A percentile compares a stretch with the other conserved stretches of the same genome.
Evolutionary conservation across 1,140 invertebrate species (phyloP).

Genomic region (Drosophila kanapiae): DNA sequence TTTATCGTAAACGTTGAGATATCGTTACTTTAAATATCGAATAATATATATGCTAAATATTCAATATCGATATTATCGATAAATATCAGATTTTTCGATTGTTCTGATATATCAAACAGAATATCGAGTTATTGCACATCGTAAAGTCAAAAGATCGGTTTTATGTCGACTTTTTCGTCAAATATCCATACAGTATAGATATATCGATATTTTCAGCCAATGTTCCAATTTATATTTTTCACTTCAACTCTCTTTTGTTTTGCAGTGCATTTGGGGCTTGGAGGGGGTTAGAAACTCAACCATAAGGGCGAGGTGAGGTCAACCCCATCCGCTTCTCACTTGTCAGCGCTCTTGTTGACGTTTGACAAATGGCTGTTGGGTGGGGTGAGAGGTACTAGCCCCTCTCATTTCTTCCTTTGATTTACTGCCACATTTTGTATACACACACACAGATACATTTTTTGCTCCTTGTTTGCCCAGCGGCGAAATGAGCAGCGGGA

Average conservation of each 20-base stretch:
- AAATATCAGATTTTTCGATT: too few species aligned
- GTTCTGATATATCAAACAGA: too few species aligned
- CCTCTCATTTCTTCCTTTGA: conserved; percentile 48
- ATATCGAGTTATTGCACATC: too few species aligned
- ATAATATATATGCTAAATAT: too few species aligned
- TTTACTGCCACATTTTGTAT: conserved; percentile 71
- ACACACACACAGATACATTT: conserved; percentile 34
- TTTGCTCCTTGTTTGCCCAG: conserved; percentile 26
- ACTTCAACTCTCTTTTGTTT: neutral
- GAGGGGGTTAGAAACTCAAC: conserved; percentile 1
- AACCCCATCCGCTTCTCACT: conserved; percentile 55
- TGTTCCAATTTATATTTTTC: neutral
- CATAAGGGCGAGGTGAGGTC: conserved; percentile 9
- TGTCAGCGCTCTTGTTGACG: conserved; percentile 80
- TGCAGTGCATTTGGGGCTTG: conserved; percentile 1
- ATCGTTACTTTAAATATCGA: too few species aligned
- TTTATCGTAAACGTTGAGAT: too few species aligned
- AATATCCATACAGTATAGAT: too few species aligned
- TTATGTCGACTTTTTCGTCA: too few species aligned
- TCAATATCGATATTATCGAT: too few species aligned
- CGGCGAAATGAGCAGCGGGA: conserved; percentile 21
- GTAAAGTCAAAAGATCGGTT: too few species aligned
- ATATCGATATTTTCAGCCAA: too few species aligned
- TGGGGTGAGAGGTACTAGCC: conserved; percentile 1
- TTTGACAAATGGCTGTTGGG: conserved; percentile 73